These are phyloP conservation scores for Aelia acuminata DNA, from an alignment of 2,888 invertebrate genomes.

Conservation along the genomic window DNA sequence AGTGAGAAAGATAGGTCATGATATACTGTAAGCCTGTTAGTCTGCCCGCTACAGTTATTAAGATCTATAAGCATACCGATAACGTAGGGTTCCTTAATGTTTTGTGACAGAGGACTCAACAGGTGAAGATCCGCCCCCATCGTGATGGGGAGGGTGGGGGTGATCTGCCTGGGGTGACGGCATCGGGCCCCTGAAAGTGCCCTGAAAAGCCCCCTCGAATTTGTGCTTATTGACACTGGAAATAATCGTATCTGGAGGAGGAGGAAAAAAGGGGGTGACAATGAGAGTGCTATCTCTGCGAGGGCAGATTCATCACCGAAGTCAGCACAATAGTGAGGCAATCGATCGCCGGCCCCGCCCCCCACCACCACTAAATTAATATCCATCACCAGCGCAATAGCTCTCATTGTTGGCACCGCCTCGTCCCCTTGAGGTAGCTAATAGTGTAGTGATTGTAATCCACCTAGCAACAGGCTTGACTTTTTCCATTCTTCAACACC, in stretches of 20 bases:
- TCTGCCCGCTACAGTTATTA: background rate
- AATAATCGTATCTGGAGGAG: constrained; percentile 3
- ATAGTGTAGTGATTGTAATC: background rate
- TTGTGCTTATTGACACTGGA: constrained; percentile 22
- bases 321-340: background rate
- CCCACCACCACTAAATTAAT: constrained; percentile 7
- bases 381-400: background rate
- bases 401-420: background rate
- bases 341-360: background rate
- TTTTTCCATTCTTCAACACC: background rate
- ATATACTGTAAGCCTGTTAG: too few species aligned
- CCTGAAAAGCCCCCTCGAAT: constrained; percentile 18
- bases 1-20: too few species aligned
- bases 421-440: background rate
- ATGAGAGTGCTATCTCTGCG: background rate
- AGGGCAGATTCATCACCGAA: background rate
- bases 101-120: background rate
- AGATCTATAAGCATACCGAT: background rate
- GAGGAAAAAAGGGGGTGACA: background rate
- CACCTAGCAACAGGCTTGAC: background rate
- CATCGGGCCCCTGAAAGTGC: background rate
- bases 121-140: background rate
- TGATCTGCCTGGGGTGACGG: background rate
- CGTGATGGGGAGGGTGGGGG: background rate
- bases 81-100: background rate